Evolutionary conservation across 2,113 vertebrate genomes (phyloP), one percentile per base, ranked within the genome.

Genomic region (Perognathus longimembris): DNA sequence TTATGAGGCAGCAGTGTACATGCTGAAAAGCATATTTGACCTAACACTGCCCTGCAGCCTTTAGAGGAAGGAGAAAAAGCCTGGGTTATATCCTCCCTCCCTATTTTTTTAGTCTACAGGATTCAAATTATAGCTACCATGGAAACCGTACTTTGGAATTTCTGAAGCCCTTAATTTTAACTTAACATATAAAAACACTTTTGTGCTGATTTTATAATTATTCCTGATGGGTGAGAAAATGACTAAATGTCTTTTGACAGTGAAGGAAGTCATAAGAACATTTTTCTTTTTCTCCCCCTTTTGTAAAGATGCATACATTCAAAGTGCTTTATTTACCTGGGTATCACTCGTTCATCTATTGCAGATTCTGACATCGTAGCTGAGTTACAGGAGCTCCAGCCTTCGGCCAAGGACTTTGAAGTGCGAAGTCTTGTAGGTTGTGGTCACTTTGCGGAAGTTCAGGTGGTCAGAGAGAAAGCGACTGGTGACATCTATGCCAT

Each of bases 401-500:
- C 99, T 21, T 96, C 94, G 0, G 79, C 95, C 67, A 97, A 97
- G 91, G 99, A 99, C 97, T 99, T 99, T 97, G 99, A 99, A 94
- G 95, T 98, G 54, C 96, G 98, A 77, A 98, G 97, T 57, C 97
- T 99, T n/a, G 98, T 99, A 93, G 99, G 99, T 22, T 98, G 98
- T 14, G 99, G 99, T 40, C 98, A 97, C 83, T 99, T 99, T 92
- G 98, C 99, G 3, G 98, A 99, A 90, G 99, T 99, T 85, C 98
- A 98, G 90, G 99, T 99, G 69, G 99, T 99, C 24, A 98, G 98
- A 84, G 99, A 99, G 97, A 99, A 98, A 93, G 97, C 97, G 5
- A 99, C 99, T 0, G 99, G 99, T 45, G 98, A 99, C 61, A 96
- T 99, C 59, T 99, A 98, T 93, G 99, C 99, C 54, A 99, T 99